A percentile compares a stretch with the other conserved stretches of the same genome.
Conservation (phyloP, 2,113 vertebrate species). For the Mormoops blainvillei region DNA sequence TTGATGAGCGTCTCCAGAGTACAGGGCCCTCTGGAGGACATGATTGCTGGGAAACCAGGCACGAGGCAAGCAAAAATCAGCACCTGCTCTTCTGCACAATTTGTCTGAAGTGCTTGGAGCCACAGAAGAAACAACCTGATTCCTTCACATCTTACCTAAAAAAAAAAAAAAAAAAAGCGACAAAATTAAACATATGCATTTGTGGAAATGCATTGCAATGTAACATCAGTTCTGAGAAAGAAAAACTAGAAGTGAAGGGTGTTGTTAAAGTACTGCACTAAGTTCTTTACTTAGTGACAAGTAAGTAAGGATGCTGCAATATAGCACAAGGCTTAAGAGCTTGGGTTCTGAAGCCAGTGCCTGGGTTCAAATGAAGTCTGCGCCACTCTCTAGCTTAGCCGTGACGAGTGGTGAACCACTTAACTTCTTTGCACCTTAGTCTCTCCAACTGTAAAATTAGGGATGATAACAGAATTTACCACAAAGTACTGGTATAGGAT, state of each 20-base stretch:
- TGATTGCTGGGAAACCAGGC: slow-evolving; percentile 93
- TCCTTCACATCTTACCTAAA: slow-evolving; percentile 95
- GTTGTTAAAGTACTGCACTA: background rate
- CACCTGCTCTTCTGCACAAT: slow-evolving; percentile 95
- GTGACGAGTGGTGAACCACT: background rate
- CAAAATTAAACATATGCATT: background rate
- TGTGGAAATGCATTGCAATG: background rate
- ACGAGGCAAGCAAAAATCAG: slow-evolving; percentile 96
- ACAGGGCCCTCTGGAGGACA: slow-evolving; percentile 90
- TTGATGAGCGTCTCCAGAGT: slow-evolving; percentile 95
- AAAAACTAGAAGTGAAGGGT: background rate
- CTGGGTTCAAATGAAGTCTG: background rate
- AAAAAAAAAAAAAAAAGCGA: slow-evolving; percentile 25
- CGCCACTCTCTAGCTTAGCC: background rate
- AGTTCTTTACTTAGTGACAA: background rate
- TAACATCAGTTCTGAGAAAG: background rate
- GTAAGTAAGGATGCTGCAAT: background rate
- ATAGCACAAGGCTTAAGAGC: background rate
- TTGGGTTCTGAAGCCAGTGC: background rate
- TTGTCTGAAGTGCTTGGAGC: slow-evolving; percentile 96
- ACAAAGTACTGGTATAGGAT: background rate
- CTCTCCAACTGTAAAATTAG: background rate
- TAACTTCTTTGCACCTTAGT: background rate
- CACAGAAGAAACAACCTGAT: slow-evolving; percentile 97
- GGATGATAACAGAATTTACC: background rate